Evolutionary conservation across 2,888 invertebrate genomes (phyloP).

Genomic region (Synergus laeviventris): DNA sequence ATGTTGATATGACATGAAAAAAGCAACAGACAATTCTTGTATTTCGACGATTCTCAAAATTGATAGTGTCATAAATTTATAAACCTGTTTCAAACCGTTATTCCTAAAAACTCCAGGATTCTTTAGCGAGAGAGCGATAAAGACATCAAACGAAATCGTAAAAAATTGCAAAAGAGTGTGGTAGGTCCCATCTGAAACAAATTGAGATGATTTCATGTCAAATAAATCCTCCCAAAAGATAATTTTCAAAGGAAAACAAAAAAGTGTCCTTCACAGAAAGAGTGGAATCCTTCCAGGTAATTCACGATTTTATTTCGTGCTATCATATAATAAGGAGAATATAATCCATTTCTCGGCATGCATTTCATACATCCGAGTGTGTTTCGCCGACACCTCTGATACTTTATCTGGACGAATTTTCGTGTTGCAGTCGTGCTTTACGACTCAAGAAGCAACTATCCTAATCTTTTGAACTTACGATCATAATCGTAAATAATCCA

Average conservation of each 20-base stretch:
- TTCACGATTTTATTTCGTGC: no score
- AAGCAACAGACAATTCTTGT: not conserved
- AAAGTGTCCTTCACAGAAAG: not conserved
- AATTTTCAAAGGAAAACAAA: slow-evolving; percentile 12
- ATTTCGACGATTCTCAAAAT: slow-evolving; percentile 8
- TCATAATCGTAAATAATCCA: slow-evolving; percentile 21
- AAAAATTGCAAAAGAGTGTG: not conserved
- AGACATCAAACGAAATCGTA: slow-evolving; percentile 21
- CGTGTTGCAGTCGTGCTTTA: not conserved
- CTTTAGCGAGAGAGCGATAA: slow-evolving; percentile 10
- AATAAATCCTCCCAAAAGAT: slow-evolving; percentile 8
- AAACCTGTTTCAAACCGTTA: slow-evolving; percentile 13
- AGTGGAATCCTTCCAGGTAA: not conserved
- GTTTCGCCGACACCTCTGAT: not conserved
- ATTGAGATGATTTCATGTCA: not conserved
- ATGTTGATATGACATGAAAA: not conserved
- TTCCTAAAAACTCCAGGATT: slow-evolving; percentile 22
- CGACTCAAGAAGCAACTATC: not conserved
- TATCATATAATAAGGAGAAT: not conserved
- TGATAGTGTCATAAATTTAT: slow-evolving; percentile 1
- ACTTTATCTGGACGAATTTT: slow-evolving; percentile 8
- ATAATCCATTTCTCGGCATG: slow-evolving; percentile 23
- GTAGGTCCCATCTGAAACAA: not conserved
- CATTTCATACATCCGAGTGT: not conserved
- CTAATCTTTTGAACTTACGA: slow-evolving; percentile 8